These are phyloP conservation scores for Chorisops tibialis DNA, from an alignment of 2,888 invertebrate species.

Conservation along the genomic window DNA sequence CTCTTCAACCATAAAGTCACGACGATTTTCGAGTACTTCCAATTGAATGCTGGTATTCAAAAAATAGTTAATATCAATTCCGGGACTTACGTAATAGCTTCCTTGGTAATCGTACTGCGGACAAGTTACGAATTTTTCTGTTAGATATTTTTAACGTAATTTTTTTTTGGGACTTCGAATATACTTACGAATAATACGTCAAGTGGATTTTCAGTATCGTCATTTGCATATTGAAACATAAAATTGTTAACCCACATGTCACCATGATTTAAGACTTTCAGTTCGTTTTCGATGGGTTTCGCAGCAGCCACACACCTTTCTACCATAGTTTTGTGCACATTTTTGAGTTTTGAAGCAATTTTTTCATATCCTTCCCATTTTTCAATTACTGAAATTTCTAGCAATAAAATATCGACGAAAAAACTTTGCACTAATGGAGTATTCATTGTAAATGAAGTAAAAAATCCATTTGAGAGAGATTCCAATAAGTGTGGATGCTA, in stretches of 20 bases:
- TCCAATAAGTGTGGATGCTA: too few species aligned
- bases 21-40: conserved; percentile 41
- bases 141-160: too few species aligned
- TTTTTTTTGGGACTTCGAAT: background rate
- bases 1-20: conserved; percentile 40
- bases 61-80: conserved; percentile 50
- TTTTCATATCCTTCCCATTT: conserved; percentile 45
- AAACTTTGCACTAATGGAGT: background rate
- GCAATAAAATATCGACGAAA: background rate
- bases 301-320: background rate
- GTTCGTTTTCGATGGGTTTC: background rate
- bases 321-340: background rate
- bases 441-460: too few species aligned
- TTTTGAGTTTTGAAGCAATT: conserved; percentile 42
- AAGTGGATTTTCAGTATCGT: background rate
- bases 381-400: conserved; percentile 40
- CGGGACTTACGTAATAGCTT: conserved; percentile 46
- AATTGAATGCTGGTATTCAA: conserved; percentile 44
- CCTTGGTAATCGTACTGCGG: conserved; percentile 46
- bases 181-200: conserved; percentile 14
- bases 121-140: too few species aligned
- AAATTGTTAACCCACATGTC: conserved; percentile 52
- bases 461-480: too few species aligned
- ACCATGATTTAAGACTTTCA: conserved; percentile 49
- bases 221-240: conserved; percentile 45